Base-by-base conservation (phyloP, 2,113 vertebrate species). In the Megalops atlanticus region DNA sequence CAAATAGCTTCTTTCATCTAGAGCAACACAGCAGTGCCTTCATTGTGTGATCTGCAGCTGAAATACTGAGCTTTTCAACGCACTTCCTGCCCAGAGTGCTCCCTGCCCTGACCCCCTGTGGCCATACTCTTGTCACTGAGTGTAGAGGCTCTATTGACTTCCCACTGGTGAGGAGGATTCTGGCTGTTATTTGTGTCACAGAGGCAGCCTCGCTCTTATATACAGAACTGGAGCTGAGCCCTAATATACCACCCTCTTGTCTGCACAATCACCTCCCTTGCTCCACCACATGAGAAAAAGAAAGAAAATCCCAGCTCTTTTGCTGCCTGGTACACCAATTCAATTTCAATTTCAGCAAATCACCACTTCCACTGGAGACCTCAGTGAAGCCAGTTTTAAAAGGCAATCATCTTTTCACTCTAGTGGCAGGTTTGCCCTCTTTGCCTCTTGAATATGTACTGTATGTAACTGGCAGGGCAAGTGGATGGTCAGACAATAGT, bases 81-180 rank as follows among this genome's bases (percentile, higher is more conserved):
- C 24, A 7, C 79, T 80, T 80, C 79, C 79, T 58, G 33, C 74
- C 45, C 71, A 74, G 70, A 45, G n/a, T n/a, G 35, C 36, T 0
- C 54, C 39, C 14, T 5, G 31, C 54, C 27, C n/a, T n/a, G n/a
- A n/a, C n/a, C n/a, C n/a, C 77, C 77, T 33, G 8, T 35, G 43
- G 58, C 41, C 69, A 41, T 74, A 31, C 4, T 80, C 72, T 80
- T 80, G 79, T 74, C 12, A 39, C 49, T 4, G 6, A 31, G 36
- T 80, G 79, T 74, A 74, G 74, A 54, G 47, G 24, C 4, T 33
- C 39, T 71, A 35, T 74, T 54, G 31, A 11, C 31, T 58, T 75
- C 45, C 35, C 11, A 45, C 35, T 38, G 4, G 33, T 74, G 72
- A 3, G 27, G 47, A 35, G 35, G 27, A 27, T 58, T 40, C 36